Evolutionary conservation across 1,140 invertebrate species (phyloP).

Genomic region (Drosophila ironensis): DNA sequence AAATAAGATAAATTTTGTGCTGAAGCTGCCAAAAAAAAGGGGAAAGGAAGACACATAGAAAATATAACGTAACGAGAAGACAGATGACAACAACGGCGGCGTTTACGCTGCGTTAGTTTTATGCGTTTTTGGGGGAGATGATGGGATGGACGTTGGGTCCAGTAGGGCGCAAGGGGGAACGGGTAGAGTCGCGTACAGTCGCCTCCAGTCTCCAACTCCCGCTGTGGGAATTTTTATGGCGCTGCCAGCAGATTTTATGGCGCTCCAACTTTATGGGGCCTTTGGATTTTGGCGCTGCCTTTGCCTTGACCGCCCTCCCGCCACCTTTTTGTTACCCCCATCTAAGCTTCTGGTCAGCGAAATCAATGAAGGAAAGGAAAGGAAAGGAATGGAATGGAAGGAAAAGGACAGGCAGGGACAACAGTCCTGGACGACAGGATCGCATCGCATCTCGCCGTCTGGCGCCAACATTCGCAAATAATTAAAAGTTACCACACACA

Average conservation of each 20-base stretch:
- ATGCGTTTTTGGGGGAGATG: conserved; percentile 64
- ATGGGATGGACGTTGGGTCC: conserved; percentile 1
- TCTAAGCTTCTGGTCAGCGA: conserved; percentile 52
- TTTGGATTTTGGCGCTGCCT: conserved; percentile 63
- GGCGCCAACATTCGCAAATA: conserved; percentile 80
- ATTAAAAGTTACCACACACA: conserved; percentile 75
- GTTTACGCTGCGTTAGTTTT: conserved; percentile 80
- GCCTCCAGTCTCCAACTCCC: conserved; percentile 50
- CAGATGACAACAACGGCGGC: conserved; percentile 44
- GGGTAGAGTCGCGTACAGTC: conserved; percentile 23
- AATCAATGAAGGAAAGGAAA: conserved; percentile 62
- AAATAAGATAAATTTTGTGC: conserved; percentile 75
- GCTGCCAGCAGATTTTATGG: conserved; percentile 81
- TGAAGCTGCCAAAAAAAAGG: conserved; percentile 64
- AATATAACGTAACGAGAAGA: conserved; percentile 37
- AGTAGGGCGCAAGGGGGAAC: background rate
- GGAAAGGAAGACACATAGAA: background rate
- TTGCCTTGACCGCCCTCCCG: conserved; percentile 18
- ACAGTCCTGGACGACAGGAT: conserved; percentile 16
- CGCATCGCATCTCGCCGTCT: conserved; percentile 68
- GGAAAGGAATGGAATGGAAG: conserved; percentile 24
- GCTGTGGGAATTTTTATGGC: conserved; percentile 78
- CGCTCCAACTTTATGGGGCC: conserved; percentile 79
- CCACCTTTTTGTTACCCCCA: background rate
- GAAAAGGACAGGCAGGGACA: conserved; percentile 6